Evolutionary conservation across 2,113 vertebrate genomes (phyloP), one percentile per base, ranked within the genome.

Genomic region (Oenanthe melanoleuca): DNA sequence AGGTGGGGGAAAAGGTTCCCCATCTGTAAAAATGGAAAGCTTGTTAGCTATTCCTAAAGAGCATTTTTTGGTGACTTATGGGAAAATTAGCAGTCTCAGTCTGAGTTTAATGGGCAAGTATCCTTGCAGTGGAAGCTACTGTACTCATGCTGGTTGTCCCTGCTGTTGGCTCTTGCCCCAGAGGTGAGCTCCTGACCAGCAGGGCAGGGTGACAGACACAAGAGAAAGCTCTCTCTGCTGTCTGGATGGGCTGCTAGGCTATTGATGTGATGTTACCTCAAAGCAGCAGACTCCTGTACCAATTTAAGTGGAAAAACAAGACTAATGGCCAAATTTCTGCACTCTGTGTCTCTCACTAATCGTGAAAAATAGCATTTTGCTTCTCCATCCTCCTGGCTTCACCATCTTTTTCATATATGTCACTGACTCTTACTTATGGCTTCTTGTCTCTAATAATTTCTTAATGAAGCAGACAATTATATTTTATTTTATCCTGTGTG

Each of bases 141-240:
- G 57, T 49, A 38, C 12, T 57, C 40, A 5, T 11, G 6, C 11
- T 60, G 15, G 37, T 52, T 80, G 56, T 79, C 60, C 18, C 72
- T 80, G 21, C 66, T 40, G 6, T 74, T 89, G 69, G 57, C 42
- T 78, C 33, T 92, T 4, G 1, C 14, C 63, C 59, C 79, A 37
- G 50, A 55, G 42, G 34, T 50, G 63, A 77, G 53, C 42, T 72
- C 12, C n/a, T 66, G 59, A 24, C 38, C 9, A 3, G 44, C 34
- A 9, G 33, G 45, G 16, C 7, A 2, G 22, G 23, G 42, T 52
- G 88, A 34, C 0, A 3, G 38, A 65, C 1, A 0, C 2, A 3
- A 29, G 60, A 60, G 66, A 33, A 31, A 79, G 25, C 57, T 88
- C 1, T 0, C 40, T 67, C 7, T 66, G 55, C 33, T 92, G 49